Conservation (phyloP, 2,797 vertebrate genomes). For the Sylvilagus floridanus region DNA sequence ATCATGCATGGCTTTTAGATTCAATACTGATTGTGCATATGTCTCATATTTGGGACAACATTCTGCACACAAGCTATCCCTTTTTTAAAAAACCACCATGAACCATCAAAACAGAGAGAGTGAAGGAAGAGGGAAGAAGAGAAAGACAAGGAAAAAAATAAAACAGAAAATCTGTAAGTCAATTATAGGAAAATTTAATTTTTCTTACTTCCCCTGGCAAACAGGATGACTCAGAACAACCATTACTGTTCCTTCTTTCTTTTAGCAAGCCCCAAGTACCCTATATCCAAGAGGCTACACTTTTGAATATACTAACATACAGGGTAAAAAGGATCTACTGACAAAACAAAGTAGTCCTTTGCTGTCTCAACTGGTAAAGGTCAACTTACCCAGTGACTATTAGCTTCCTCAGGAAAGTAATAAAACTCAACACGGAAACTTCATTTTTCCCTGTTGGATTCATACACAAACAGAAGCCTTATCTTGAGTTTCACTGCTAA, state of each 20-base stretch:
- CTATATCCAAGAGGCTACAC: not conserved
- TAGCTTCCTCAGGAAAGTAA: not conserved
- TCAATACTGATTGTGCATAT: not conserved
- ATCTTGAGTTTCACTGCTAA: not conserved
- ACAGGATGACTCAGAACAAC: not conserved
- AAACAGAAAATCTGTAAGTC: not conserved
- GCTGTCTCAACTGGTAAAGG: not conserved
- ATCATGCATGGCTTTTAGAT: not conserved
- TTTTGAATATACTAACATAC: not conserved
- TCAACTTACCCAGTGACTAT: not conserved
- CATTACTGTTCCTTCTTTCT: not conserved
- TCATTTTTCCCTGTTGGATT: not conserved
- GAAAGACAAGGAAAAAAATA: not conserved
- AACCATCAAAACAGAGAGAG: not conserved
- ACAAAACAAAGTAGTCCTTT: not conserved
- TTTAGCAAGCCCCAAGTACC: not conserved
- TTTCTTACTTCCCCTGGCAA: conserved; percentile 36
- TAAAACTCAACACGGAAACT: not conserved
- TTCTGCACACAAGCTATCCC: not conserved
- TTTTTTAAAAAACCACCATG: not conserved
- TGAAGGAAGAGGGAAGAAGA: accelerated
- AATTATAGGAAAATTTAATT: not conserved
- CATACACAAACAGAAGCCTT: not conserved
- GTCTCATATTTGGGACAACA: not conserved
- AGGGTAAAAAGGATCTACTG: not conserved